Base-by-base conservation (phyloP, 2,113 vertebrate genomes). In the Microtus montanus region DNA sequence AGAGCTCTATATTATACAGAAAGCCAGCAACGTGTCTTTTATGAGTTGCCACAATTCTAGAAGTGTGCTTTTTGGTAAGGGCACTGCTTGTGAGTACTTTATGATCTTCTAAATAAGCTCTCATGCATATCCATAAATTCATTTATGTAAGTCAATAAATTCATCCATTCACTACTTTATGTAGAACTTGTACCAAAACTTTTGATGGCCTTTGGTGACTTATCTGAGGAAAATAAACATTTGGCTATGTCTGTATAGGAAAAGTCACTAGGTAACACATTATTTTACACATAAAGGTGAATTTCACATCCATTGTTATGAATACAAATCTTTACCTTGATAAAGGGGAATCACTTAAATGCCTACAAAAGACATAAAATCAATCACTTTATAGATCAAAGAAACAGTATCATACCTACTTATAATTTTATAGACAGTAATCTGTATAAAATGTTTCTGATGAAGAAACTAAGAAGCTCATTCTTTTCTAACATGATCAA, bases 321-420 rank as follows among this genome's bases (percentile, higher is more conserved):
- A 71, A 17, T 1, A 73, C 0, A n/a, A 71, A 20, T 30, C 0
- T 90, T 26, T 10, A 49, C 0, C 20, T 26, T n/a, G 3, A 33
- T 49, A 49, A 15, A 33, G 47, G 1, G 26, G 17, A 79, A 26
- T 75, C 20, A 2, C 52, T 78, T 79, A 19, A 79, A 52, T 19
- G 30, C 7, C 5, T 33, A 77, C 0, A 49, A 54, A 64, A 64
- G 14, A 47, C n/a, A 38, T 7, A 52, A 77, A 77, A 33, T 4
- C 58, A n/a, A 96, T 77, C 2, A 88, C 1, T 4, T 5, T 64
- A 41, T 9, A 74, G 52, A 83, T 87, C 3, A 75, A 8, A 17
- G 6, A 68, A 93, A 87, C 5, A 71, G 6, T 84, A 1, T 7
- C 44, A 88, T 19, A 6, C 61, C 54, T 68, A 58, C 30, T 6